Conservation (phyloP, 2,113 vertebrate species). For the Platanista minor region DNA sequence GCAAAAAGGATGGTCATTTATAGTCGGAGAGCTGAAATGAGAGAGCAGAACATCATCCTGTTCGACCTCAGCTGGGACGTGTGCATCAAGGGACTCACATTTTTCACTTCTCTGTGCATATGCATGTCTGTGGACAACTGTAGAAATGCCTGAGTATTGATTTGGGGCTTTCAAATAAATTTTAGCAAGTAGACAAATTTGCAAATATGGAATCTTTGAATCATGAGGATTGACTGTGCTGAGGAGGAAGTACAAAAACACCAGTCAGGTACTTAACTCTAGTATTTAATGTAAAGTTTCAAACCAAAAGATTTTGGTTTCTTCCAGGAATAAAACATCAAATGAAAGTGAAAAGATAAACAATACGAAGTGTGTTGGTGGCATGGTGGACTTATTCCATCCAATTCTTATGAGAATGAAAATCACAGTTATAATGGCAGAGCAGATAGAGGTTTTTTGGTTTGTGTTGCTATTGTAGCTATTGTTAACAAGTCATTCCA, state of each 20-base stretch:
- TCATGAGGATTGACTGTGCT: not conserved
- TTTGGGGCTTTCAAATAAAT: not conserved
- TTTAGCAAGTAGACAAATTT: not conserved
- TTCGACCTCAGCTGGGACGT: not conserved
- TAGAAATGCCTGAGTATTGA: not conserved
- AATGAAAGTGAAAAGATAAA: conserved; percentile 48
- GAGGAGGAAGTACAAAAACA: conserved; percentile 53
- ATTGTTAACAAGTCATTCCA: conserved; percentile 45
- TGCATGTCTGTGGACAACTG: accelerated
- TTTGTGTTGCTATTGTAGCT: not conserved
- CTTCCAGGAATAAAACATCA: conserved; percentile 40
- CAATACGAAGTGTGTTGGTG: not conserved
- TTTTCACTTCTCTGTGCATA: not conserved
- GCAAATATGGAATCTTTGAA: not conserved
- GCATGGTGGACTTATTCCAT: not conserved
- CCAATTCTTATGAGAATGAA: conserved; percentile 12
- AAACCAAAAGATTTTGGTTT: conserved; percentile 57
- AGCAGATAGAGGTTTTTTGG: conserved; percentile 31
- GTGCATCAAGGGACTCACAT: accelerated
- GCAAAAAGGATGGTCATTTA: not conserved
- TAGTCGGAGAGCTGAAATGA: not conserved
- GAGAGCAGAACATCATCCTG: not conserved
- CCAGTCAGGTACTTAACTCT: conserved; percentile 5
- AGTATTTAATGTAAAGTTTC: conserved; percentile 66
- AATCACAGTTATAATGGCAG: conserved; percentile 30